phyloP scores from a whole-genome alignment of 2,113 vertebrate genomes.

The Mobula birostris region DNA sequence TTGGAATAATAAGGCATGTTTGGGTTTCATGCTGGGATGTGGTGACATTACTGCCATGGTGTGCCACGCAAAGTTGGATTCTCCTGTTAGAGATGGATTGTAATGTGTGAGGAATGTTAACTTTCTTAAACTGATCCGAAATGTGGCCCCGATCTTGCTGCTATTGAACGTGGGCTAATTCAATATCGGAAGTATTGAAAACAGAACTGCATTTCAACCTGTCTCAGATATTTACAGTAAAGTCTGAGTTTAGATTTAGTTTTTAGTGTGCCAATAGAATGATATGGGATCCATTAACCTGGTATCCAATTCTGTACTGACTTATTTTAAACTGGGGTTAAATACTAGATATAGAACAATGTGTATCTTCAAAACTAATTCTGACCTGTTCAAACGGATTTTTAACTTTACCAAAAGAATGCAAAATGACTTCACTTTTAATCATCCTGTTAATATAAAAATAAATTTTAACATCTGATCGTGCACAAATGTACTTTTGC shows the following conservation, averaged over 20 bases:
- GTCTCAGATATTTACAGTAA: background rate
- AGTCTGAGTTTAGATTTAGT: background rate
- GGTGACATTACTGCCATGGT: too few relatives aligned
- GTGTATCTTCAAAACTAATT: background rate
- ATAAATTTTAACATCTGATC: background rate
- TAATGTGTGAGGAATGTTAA: too few relatives aligned
- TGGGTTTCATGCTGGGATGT: too few relatives aligned
- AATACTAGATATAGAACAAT: too few relatives aligned
- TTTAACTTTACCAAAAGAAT: background rate
- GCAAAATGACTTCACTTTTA: background rate
- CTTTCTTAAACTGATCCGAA: too few relatives aligned
- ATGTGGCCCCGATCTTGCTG: too few relatives aligned
- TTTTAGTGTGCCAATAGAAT: background rate
- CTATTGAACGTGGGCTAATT: too few relatives aligned
- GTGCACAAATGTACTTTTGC: background rate
- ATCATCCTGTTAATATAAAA: background rate
- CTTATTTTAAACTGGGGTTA: background rate
- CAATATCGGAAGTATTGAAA: too few relatives aligned
- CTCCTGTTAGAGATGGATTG: too few relatives aligned
- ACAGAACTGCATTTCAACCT: too few relatives aligned
- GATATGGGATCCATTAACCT: background rate
- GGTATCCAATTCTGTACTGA: background rate
- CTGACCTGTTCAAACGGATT: background rate
- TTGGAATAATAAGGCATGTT: too few relatives aligned
- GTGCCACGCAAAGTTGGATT: too few relatives aligned